phyloP scores from a whole-genome alignment of 1,140 invertebrate genomes.

The Nasonia vitripennis region DNA sequence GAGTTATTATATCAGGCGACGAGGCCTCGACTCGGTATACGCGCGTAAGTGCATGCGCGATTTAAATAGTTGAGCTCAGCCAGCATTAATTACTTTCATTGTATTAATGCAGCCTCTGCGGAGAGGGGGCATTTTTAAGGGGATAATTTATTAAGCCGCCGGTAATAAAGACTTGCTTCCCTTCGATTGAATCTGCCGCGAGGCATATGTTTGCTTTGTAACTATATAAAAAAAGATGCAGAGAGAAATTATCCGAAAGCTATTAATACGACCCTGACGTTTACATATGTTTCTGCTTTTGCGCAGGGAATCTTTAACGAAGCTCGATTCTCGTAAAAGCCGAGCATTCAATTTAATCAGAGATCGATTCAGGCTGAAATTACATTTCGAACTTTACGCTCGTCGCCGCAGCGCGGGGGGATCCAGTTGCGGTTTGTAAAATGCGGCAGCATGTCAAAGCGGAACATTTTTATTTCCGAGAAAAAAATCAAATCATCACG shows the following conservation, averaged over 20 bases:
- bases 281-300: constrained; percentile 1
- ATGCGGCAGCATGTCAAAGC: not conserved
- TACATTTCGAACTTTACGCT: not conserved
- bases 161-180: not conserved
- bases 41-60: constrained; percentile 10
- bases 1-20: constrained; percentile 70
- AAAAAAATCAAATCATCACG: not conserved
- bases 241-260: not conserved
- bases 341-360: not conserved
- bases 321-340: not conserved
- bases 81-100: constrained; percentile 38
- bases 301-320: not conserved
- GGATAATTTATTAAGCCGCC: not conserved
- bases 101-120: constrained; percentile 33
- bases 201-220: not conserved
- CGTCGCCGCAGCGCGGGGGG: no score
- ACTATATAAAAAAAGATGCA: not conserved
- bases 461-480: not conserved
- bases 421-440: no score
- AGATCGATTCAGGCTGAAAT: not conserved
- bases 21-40: constrained; percentile 65
- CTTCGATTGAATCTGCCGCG: not conserved
- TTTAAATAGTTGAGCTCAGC: constrained; percentile 50
- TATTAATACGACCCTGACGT: not conserved
- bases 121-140: not conserved